Evolutionary conservation across 2,888 invertebrate genomes (phyloP).

Genomic region (Druceiella hillmani): DNA sequence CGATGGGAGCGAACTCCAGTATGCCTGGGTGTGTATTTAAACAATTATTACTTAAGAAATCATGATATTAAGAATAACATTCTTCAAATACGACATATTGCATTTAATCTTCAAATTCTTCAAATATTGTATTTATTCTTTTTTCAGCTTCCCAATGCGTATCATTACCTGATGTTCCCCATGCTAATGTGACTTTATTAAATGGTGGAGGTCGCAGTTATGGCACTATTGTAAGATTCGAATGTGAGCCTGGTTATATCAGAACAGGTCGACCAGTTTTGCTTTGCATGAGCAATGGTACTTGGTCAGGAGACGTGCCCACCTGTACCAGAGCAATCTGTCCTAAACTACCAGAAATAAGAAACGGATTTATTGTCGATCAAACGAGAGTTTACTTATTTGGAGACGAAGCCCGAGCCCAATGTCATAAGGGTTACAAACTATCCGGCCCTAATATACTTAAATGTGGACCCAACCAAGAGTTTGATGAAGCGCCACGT

Average conservation of each 20-base stretch:
- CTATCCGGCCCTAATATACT: conserved; percentile 78
- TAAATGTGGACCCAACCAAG: conserved; percentile 77
- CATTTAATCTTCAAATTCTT: too few relatives aligned
- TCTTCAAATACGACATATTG: too few relatives aligned
- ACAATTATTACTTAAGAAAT: too few relatives aligned
- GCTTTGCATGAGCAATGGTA: conserved; percentile 92
- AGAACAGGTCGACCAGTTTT: conserved; percentile 85
- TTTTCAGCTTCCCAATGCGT: conserved; percentile 83
- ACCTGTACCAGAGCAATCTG: conserved; percentile 75
- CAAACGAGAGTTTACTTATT: conserved; percentile 69
- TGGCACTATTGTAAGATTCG: conserved; percentile 87
- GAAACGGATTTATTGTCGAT: conserved; percentile 84
- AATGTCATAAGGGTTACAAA: conserved; percentile 82
- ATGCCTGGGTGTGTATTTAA: conserved; percentile 62
- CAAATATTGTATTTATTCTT: conserved; percentile 13
- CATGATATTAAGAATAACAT: too few relatives aligned
- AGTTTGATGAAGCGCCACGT: conserved; percentile 76
- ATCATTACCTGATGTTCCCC: conserved; percentile 78
- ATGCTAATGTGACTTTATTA: conserved; percentile 79
- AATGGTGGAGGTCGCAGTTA: conserved; percentile 91
- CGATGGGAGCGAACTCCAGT: conserved; percentile 90
- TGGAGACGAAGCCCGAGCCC: conserved; percentile 87
- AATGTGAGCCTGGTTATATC: conserved; percentile 88
- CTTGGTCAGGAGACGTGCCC: conserved; percentile 90
- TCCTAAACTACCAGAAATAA: conserved; percentile 70